Evolutionary conservation across 30 jellyfish, hydroid and myxozoan species (phyloP).

Genomic region (Hydractinia echinata): DNA sequence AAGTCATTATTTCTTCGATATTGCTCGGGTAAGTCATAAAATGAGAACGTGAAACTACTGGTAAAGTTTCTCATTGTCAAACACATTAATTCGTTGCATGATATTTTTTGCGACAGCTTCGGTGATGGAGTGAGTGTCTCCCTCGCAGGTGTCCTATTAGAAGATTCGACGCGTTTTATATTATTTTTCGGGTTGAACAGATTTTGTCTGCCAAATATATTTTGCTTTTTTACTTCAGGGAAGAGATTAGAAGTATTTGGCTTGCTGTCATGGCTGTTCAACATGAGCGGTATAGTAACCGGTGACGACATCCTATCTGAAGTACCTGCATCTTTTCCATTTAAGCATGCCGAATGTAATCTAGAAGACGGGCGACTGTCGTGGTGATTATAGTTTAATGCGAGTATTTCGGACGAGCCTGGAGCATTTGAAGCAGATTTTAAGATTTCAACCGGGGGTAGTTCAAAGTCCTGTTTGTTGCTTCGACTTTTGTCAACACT

Average conservation of each 20-base stretch:
- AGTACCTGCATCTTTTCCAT: too few species aligned
- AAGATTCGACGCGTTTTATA: not conserved
- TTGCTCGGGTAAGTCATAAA: constrained; percentile 21
- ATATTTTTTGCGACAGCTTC: not conserved
- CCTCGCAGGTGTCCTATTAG: not conserved
- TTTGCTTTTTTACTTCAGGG: not conserved
- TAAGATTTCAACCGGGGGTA: constrained; percentile 9
- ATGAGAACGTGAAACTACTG: constrained; percentile 23
- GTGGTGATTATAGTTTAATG: too few species aligned
- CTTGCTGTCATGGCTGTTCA: too few species aligned
- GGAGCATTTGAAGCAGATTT: not conserved
- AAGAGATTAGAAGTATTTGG: too few species aligned
- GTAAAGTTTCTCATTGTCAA: constrained; percentile 21
- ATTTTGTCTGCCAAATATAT: not conserved
- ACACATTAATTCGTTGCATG: constrained; percentile 11
- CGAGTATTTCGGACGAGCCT: not conserved
- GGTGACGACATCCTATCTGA: too few species aligned
- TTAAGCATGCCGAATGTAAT: too few species aligned
- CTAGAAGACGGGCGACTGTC: too few species aligned
- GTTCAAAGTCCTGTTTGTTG: not conserved
- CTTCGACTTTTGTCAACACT: not conserved
- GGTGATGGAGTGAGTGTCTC: not conserved
- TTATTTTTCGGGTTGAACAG: not conserved
- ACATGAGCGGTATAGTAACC: too few species aligned
- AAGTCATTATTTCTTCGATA: constrained; percentile 2